Conservation (phyloP, 1,140 invertebrate species). For the Diuraphis noxia region DNA sequence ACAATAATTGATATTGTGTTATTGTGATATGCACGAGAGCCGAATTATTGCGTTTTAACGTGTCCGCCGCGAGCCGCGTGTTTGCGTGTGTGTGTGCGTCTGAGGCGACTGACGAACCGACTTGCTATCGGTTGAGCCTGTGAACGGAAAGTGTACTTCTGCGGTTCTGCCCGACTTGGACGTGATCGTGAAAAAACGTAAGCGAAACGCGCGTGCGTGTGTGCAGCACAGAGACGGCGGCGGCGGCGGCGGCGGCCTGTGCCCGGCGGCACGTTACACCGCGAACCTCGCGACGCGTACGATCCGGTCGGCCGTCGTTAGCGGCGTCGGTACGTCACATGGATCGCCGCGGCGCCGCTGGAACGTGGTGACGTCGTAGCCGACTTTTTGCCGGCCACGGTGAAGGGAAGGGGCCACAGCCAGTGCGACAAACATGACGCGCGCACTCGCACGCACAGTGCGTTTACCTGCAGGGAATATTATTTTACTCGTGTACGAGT, state of each 20-base stretch:
- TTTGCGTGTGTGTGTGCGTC: not conserved
- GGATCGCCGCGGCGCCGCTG: not conserved
- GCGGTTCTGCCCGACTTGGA: not conserved
- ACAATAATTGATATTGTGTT: not conserved
- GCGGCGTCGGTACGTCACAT: not conserved
- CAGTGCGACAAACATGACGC: constrained; percentile 20
- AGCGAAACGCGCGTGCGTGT: not conserved
- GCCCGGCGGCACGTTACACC: not conserved
- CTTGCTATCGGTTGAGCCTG: not conserved
- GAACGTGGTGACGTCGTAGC: not conserved
- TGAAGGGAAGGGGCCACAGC: not conserved
- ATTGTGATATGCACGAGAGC: not conserved
- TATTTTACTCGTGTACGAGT: not conserved
- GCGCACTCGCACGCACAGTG: not conserved
- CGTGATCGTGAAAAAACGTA: constrained; percentile 16
- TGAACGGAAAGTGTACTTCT: not conserved
- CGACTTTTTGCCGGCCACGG: not conserved
- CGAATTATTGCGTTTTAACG: not conserved
- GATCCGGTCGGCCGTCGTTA: not conserved
- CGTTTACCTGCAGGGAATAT: not conserved
- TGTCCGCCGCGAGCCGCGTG: not conserved
- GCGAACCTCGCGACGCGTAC: not conserved
- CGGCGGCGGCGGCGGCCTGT: not conserved
- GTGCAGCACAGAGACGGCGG: not conserved
- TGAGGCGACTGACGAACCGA: not conserved